These are phyloP conservation scores for Temnothorax ravouxi DNA, from an alignment of 2,888 invertebrate genomes.

Conservation along the genomic window DNA sequence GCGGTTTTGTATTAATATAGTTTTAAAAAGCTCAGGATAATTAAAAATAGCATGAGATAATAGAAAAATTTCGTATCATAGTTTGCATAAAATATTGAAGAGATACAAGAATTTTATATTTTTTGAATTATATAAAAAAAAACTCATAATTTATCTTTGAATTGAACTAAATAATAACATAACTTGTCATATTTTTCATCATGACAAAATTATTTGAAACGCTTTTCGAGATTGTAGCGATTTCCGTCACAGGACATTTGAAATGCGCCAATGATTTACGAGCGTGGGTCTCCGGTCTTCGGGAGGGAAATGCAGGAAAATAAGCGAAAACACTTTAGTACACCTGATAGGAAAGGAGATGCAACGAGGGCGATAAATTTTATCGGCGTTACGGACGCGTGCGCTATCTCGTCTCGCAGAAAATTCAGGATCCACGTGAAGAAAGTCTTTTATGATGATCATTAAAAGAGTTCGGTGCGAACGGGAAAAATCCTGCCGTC, in stretches of 20 bases:
- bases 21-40: not conserved
- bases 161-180: not conserved
- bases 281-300: not conserved
- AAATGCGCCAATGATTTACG: conserved; percentile 29
- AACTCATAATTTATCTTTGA: not conserved
- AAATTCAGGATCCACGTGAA: conserved; percentile 44
- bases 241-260: conserved; percentile 20
- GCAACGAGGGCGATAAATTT: conserved; percentile 25
- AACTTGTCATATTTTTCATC: not conserved
- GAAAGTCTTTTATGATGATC: conserved; percentile 31
- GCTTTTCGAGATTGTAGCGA: conserved; percentile 7
- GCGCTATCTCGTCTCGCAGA: conserved; percentile 17
- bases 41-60: not conserved
- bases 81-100: not conserved
- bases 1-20: not conserved
- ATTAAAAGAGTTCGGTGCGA: conserved; percentile 18
- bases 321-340: conserved; percentile 25
- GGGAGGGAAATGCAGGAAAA: conserved; percentile 15
- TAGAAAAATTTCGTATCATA: no score
- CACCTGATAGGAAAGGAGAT: not conserved
- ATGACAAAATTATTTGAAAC: not conserved
- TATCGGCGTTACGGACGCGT: conserved; percentile 22
- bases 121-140: not conserved
- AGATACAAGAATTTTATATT: not conserved
- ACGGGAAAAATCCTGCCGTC: conserved; percentile 33